phyloP scores from a whole-genome alignment of 2,797 vertebrate species.

The Galaxias olidus region DNA sequence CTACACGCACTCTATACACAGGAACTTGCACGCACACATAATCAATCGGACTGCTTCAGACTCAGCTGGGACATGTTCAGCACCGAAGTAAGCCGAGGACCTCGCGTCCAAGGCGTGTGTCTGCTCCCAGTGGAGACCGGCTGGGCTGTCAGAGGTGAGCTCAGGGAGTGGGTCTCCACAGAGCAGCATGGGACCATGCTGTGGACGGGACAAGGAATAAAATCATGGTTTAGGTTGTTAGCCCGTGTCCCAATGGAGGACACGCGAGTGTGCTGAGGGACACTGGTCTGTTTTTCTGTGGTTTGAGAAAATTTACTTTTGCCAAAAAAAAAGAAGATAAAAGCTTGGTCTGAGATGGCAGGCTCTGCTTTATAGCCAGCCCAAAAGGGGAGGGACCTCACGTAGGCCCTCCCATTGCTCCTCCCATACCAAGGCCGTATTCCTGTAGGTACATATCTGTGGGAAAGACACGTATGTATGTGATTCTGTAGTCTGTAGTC shows the following conservation, averaged over 20 bases:
- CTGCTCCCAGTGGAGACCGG: constrained; percentile 23
- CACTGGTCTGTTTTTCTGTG: constrained; percentile 63
- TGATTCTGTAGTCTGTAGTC: constrained; percentile 98
- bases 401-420: constrained; percentile 37
- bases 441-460: constrained; percentile 79
- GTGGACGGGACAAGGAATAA: no score
- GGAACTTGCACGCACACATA: constrained; percentile 37
- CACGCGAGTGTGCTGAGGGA: constrained; percentile 40
- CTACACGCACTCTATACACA: constrained; percentile 19
- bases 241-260: constrained; percentile 38
- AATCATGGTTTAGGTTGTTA: constrained; percentile 45
- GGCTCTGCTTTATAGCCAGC: constrained; percentile 44
- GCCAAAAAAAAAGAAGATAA: constrained; percentile 45
- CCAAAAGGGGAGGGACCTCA: constrained; percentile 35
- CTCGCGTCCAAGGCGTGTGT: constrained; percentile 24
- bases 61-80: constrained; percentile 53
- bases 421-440: constrained; percentile 65
- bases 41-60: constrained; percentile 46
- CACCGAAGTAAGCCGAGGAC: constrained; percentile 55
- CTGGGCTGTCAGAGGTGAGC: constrained; percentile 57
- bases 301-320: constrained; percentile 71
- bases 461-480: constrained; percentile 88
- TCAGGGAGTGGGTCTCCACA: constrained; percentile 69
- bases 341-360: constrained; percentile 56
- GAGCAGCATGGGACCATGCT: constrained; percentile 61